Evolutionary conservation across 2,888 invertebrate species (phyloP), one percentile per base, ranked within the genome.

Genomic region (Dastarcus helophoroides): DNA sequence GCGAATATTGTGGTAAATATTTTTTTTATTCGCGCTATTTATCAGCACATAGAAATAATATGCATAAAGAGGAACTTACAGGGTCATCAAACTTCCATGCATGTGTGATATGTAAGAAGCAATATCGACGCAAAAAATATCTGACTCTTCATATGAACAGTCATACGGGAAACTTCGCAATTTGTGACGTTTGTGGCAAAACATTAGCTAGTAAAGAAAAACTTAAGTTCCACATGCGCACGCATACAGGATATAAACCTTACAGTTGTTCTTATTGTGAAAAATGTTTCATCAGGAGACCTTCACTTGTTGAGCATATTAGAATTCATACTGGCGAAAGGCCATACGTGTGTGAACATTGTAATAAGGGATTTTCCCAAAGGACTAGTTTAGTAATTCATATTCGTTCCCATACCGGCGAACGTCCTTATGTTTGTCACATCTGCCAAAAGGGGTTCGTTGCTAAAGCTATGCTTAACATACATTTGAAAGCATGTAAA

Each of bases 311-410:
- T 23, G 58, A 57, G 33, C 60, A 61, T 39, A 52, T 57, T 16
- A 40, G 59, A 14, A 56, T 58, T 10, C 60, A 61, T 31, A 61
- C 58, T 3, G 60, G 60, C 2, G 59, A 57, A 35, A 49, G 55
- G 26, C 61, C 61, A 2, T 60, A 59, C 37, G 46, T 51, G n/a
- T 75, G 74, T 54, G 63, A 69, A 37, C 65, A 67, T 52, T 75
- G 74, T 56, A 66, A 66, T 16, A 73, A 74, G 56, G 69, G 69
- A 8, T 75, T 74, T 60, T 68, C 69, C 15, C 74, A 74, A 57
- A 61, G 72, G 9, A 71, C 72, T 40, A 74, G 73, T 39, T 65
- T 75, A 39, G 73, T 72, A 37, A 73, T 73, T 37, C 76, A 76
- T 53, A 72, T 71, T 54, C 59, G 75, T 47, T 70, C 71, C 49